These are phyloP conservation scores for Xenopus tropicalis DNA, from an alignment of 2,113 vertebrate species.

Conservation along the genomic window DNA sequence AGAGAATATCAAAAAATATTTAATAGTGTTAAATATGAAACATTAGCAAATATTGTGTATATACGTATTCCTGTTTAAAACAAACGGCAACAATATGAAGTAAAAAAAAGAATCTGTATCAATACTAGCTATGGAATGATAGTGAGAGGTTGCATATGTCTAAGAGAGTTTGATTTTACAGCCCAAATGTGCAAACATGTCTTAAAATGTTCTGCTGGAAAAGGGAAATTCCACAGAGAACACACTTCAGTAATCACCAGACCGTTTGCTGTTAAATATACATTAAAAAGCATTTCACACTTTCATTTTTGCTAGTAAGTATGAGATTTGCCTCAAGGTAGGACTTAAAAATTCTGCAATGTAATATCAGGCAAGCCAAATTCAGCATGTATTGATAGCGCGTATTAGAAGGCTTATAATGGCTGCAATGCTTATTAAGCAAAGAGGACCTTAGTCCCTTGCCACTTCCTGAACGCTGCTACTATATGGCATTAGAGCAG, in stretches of 20 bases:
- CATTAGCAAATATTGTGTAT: slow-evolving; percentile 76
- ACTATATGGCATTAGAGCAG: neutral
- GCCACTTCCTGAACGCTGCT: neutral
- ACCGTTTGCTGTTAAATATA: slow-evolving; percentile 98
- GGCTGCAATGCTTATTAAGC: slow-evolving; percentile 57
- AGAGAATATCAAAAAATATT: too few relatives aligned
- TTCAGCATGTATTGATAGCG: slow-evolving; percentile 60
- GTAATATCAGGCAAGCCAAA: slow-evolving; percentile 74
- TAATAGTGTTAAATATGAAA: slow-evolving; percentile 62
- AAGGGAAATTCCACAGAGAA: slow-evolving; percentile 74
- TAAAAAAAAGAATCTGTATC: too few relatives aligned
- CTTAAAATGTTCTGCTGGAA: slow-evolving; percentile 61
- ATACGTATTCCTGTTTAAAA: neutral
- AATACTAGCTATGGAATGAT: slow-evolving; percentile 43
- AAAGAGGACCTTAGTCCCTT: slow-evolving; percentile 9
- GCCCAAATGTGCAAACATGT: slow-evolving; percentile 87
- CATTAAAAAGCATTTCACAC: slow-evolving; percentile 98
- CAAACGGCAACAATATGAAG: neutral
- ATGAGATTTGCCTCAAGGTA: slow-evolving; percentile 91
- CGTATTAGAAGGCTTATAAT: slow-evolving; percentile 62
- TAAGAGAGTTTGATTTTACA: slow-evolving; percentile 57
- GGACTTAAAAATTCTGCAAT: slow-evolving; percentile 85
- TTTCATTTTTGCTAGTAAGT: slow-evolving; percentile 91
- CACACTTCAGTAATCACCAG: slow-evolving; percentile 78
- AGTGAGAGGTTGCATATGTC: slow-evolving; percentile 56